Evolutionary conservation across 1,140 invertebrate genomes (phyloP).

Genomic region (Hypothenemus hampei): DNA sequence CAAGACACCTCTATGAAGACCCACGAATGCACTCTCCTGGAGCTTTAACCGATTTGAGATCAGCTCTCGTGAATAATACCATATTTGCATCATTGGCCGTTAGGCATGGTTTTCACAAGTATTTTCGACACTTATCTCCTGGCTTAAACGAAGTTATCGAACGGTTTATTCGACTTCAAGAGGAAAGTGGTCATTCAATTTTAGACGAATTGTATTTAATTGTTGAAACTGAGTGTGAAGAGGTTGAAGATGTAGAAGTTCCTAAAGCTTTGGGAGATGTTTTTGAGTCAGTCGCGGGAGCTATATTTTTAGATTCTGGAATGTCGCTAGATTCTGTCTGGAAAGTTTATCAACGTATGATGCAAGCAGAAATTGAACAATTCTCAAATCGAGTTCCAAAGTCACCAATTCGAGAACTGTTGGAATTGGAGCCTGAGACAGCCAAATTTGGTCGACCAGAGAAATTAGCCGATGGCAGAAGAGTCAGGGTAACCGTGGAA

Average conservation of each 20-base stretch:
- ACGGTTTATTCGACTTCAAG: slow-evolving; percentile 90
- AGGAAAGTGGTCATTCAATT: slow-evolving; percentile 87
- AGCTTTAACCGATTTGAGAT: slow-evolving; percentile 92
- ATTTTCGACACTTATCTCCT: slow-evolving; percentile 88
- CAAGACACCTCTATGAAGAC: slow-evolving; percentile 95
- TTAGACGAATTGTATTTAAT: slow-evolving; percentile 85
- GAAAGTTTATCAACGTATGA: slow-evolving; percentile 91
- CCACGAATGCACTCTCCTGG: slow-evolving; percentile 87
- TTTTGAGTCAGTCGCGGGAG: slow-evolving; percentile 88
- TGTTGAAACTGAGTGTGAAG: slow-evolving; percentile 81
- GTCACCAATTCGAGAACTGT: slow-evolving; percentile 92
- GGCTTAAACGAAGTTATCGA: slow-evolving; percentile 89
- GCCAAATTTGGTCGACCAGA: slow-evolving; percentile 97
- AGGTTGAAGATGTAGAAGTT: slow-evolving; percentile 95
- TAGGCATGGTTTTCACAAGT: slow-evolving; percentile 94
- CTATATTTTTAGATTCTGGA: slow-evolving; percentile 83
- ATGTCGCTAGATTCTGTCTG: slow-evolving; percentile 96
- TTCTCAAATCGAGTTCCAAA: slow-evolving; percentile 97
- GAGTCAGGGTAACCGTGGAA: slow-evolving; percentile 89
- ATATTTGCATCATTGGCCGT: slow-evolving; percentile 98
- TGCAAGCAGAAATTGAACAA: slow-evolving; percentile 93
- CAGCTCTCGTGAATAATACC: slow-evolving; percentile 97
- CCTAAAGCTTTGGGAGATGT: slow-evolving; percentile 97
- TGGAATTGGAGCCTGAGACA: slow-evolving; percentile 96
- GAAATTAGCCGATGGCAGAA: slow-evolving; percentile 77